Base-by-base conservation (phyloP, 2,113 vertebrate genomes). In the Hemicordylus capensis region DNA sequence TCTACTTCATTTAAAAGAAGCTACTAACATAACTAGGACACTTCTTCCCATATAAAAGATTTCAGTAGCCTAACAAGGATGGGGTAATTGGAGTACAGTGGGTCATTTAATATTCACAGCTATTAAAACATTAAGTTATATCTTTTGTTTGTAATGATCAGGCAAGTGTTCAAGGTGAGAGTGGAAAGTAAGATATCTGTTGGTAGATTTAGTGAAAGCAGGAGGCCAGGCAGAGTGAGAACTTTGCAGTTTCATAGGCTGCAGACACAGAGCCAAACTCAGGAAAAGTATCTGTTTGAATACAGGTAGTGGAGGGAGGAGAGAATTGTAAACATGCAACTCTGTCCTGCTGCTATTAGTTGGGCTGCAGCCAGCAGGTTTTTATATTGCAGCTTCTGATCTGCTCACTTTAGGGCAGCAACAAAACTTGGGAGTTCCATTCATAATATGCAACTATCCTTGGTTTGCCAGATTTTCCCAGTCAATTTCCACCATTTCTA, bases 1-100 rank as follows among this genome's bases (percentile, higher is more conserved):
- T 22, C 17, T 74, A 31, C 20, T 8, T 70, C n/a, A 44, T 44
- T 1, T 1, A 10, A 39, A n/a, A 34, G 37, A 26, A 59, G 58
- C 24, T 26, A 12, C 31, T 51, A 42, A 67, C 7, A 14, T 6
- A 0, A 46, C 11, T 28, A 6, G 4, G 24, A 19, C 4, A 8
- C 6, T 19, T 6, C 17, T 17, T 37, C 48, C 48, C 59, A 26
- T 39, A 15, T 10, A 63, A n/a, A 80, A 37, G 9, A 1, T 0
- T 63, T 82, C 9, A 17, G 34, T 31, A 1, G 26, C 6, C 42
- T 74, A 2, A 6, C 19, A 61, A 15, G 6, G 19, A 5, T 4
- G 58, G 14, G 6, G 44, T 24, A 10, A 26, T 77, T 70, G 37
- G 14, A 7, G 39, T 19, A 2, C 34, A 37, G 42, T 39, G 0